Conservation (phyloP, 2,113 vertebrate species). For the Furnarius figulus region DNA sequence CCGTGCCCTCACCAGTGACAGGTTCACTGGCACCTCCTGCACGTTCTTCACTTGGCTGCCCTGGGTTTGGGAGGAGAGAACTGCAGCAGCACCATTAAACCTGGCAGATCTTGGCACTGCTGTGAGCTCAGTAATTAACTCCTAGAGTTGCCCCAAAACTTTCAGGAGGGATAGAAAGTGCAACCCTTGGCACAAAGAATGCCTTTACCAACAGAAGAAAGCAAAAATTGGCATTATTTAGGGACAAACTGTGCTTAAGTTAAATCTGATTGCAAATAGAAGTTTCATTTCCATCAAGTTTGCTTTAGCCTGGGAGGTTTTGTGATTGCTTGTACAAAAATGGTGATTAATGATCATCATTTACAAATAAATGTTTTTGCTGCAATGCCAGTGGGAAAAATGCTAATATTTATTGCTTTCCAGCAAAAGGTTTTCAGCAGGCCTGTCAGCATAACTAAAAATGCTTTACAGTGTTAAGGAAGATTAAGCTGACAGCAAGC, state of each 20-base stretch:
- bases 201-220: not conserved
- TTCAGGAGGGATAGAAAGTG: not conserved
- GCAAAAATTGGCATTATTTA: not conserved
- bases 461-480: slow-evolving; percentile 52
- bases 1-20: not conserved
- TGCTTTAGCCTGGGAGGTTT: slow-evolving; percentile 7
- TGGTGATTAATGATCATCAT: slow-evolving; percentile 58
- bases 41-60: not conserved
- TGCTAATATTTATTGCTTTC: slow-evolving; percentile 64
- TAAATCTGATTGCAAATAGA: slow-evolving; percentile 3
- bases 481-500: slow-evolving; percentile 68
- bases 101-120: not conserved
- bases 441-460: slow-evolving; percentile 59
- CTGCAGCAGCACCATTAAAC: not conserved
- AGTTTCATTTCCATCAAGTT: not conserved
- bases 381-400: slow-evolving; percentile 36
- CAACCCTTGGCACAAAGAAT: not conserved
- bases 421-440: slow-evolving; percentile 55
- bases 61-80: not conserved
- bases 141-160: not conserved
- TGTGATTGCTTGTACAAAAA: slow-evolving; percentile 44
- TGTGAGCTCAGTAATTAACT: not conserved
- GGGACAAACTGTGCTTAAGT: not conserved
- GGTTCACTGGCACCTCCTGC: not conserved
- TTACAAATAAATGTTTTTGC: slow-evolving; percentile 66